Base-by-base conservation (phyloP, 2,888 invertebrate species). In the Amaurobius ferox region DNA sequence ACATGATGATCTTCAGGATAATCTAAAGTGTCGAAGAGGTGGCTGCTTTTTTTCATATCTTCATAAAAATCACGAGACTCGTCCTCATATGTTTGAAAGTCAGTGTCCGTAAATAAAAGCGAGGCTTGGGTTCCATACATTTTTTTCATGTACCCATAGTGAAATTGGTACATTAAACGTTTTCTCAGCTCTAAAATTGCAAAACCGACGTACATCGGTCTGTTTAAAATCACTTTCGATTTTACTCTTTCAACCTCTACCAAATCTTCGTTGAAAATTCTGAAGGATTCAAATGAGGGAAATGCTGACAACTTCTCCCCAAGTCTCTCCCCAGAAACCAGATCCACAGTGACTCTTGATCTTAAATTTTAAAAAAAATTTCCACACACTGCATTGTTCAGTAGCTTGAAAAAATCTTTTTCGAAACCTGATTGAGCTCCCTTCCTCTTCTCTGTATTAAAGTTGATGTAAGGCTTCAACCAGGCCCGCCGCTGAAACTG, bases 331-430 rank as follows among this genome's bases (percentile, higher is more conserved):
- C 11, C 30, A 23, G 77, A 40, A 2, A 77, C 73, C 13, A 91
- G 35, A 48, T 87, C 55, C 0, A 91, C 86, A 78, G 90, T 89
- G 23, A 88, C 86, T 80, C 89, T 79, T 29, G 90, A 89, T 73
- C 90, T 77, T 29, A 90, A 87, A 88, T 91, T 90, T 79, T 90
- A 89, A 89, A 91, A 90, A 30, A 89, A 90, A 86, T 91, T 90
- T 9, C 90, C 91, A 87, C 90, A 91, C 11, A 90, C 89, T 16
- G 89, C 61, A 80, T 91, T 90, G 77, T 90, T 90, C 89, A 90
- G 89, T 11, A 91, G 80, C 86, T 91, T 91, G 71, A 91, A 91
- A 71, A 92, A 90, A 83, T 90, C 89, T 89, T 91, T 90, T 74
- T 91, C 89, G 90, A 91, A 91, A 61, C 89, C 90, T 81, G 88